Evolutionary conservation across 2,797 vertebrate genomes (phyloP).

Genomic region (Lateolabrax maculatus): DNA sequence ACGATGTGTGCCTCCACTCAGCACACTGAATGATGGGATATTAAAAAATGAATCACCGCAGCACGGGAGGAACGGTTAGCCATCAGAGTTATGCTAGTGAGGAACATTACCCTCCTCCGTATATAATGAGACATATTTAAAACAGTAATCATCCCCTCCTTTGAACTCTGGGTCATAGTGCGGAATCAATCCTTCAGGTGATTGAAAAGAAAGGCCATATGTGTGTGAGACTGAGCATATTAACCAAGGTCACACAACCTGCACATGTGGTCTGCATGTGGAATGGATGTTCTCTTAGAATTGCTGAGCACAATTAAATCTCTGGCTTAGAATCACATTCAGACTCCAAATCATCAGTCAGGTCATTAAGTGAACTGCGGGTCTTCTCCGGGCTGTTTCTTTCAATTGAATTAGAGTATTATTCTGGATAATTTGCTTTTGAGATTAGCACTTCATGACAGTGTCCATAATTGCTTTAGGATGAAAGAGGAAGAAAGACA

Average conservation of each 20-base stretch:
- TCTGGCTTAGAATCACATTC: conserved; percentile 75
- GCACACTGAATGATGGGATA: conserved; percentile 72
- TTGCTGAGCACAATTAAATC: conserved; percentile 80
- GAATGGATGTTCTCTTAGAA: conserved; percentile 71
- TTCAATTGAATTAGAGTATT: conserved; percentile 82
- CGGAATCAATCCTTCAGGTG: conserved; percentile 79
- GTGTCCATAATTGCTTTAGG: conserved; percentile 67
- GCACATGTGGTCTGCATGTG: conserved; percentile 55
- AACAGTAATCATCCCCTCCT: conserved; percentile 83
- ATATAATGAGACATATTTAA: conserved; percentile 86
- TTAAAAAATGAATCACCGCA: conserved; percentile 74
- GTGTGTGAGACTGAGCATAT: conserved; percentile 67
- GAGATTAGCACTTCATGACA: conserved; percentile 71
- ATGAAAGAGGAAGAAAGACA: conserved; percentile 54
- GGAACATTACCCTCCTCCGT: conserved; percentile 76
- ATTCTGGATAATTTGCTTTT: conserved; percentile 81
- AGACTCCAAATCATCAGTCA: conserved; percentile 76
- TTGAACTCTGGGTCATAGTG: conserved; percentile 77
- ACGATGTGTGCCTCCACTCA: conserved; percentile 56
- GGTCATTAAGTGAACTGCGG: conserved; percentile 72
- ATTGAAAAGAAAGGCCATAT: conserved; percentile 82
- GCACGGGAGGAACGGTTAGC: conserved; percentile 52
- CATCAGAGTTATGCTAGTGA: conserved; percentile 60
- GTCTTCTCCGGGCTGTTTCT: conserved; percentile 63
- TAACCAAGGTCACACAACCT: conserved; percentile 79